Base-by-base conservation (phyloP, 2,797 vertebrate species). In the Manis javanica region DNA sequence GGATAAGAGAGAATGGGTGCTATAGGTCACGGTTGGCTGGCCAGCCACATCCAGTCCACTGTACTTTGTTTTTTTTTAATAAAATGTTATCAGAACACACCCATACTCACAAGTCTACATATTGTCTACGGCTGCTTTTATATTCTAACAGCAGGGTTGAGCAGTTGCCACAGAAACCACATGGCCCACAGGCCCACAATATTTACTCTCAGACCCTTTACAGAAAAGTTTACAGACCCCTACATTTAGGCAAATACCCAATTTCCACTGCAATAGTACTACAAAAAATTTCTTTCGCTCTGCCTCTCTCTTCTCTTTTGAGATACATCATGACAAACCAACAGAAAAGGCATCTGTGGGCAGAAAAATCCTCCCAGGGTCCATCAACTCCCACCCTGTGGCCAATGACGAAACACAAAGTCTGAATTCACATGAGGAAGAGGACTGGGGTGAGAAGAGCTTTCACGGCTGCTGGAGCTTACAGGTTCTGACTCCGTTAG, bases 31-130 rank as follows among this genome's bases (percentile, higher is more conserved):
- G 18, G 42, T 63, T 4, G 5, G 49, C 23, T 24, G 9, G 23
- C 37, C 57, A 34, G 69, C 34, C 57, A 78, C 49, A 78, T 24
- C 57, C 66, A 79, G 59, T 49, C 26, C 61, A 5, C n/a, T n/a
- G 21, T 11, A 55, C 39, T 8, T 34, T 87, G 92, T 75, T 77
- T 90, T 84, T 75, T 66, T 37, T 92, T 64, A 94, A 68, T 84
- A 42, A 91, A 84, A 61, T 86, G 79, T 92, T 74, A 72, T 37
- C 51, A n/a, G 77, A 53, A 49, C 46, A 21, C 3, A 64, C 5
- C 16, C 59, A 37, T 21, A 49, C 4, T 61, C 90, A 13, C 12
- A 46, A 39, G 51, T 39, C 75, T 51, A 4, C 24, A 3, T 34
- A 16, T 29, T 19, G 39, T 59, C 88, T 90, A 3, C 12, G 42